Conservation (phyloP, 2,888 invertebrate species). For the Pemphredon lugubris region DNA sequence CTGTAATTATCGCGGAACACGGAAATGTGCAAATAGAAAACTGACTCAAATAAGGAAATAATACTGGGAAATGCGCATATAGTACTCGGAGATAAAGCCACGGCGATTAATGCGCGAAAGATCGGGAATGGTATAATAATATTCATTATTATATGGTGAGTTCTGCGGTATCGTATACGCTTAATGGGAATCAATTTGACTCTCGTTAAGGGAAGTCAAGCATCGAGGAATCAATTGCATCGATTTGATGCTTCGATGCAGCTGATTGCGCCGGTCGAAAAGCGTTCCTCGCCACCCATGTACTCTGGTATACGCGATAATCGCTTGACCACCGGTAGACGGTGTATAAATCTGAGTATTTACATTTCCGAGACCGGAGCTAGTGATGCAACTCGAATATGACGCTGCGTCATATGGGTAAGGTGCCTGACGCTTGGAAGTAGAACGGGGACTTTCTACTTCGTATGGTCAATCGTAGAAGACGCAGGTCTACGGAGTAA, state of each 20-base stretch:
- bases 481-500: too few relatives aligned
- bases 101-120: too few relatives aligned
- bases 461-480: too few relatives aligned
- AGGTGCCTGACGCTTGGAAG: slow-evolving; percentile 2
- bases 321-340: slow-evolving; percentile 5
- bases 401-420: slow-evolving; percentile 12
- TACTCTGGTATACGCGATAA: not conserved
- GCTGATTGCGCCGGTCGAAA: not conserved
- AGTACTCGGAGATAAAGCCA: too few relatives aligned
- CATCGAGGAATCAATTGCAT: slow-evolving; percentile 22
- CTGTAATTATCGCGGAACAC: too few relatives aligned
- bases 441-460: not conserved
- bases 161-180: too few relatives aligned
- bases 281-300: not conserved
- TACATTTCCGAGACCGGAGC: not conserved
- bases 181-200: slow-evolving; percentile 26
- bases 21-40: too few relatives aligned
- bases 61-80: too few relatives aligned
- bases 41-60: too few relatives aligned
- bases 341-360: slow-evolving; percentile 13
- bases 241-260: slow-evolving; percentile 7
- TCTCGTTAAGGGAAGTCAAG: slow-evolving; percentile 34
- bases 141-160: too few relatives aligned
- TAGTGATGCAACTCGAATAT: slow-evolving; percentile 24
- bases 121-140: too few relatives aligned